Percentiles rank a stretch among this genome's conserved stretches.
Evolutionary conservation across 2,113 vertebrate species (phyloP).

Genomic region (Syngnathus floridae): DNA sequence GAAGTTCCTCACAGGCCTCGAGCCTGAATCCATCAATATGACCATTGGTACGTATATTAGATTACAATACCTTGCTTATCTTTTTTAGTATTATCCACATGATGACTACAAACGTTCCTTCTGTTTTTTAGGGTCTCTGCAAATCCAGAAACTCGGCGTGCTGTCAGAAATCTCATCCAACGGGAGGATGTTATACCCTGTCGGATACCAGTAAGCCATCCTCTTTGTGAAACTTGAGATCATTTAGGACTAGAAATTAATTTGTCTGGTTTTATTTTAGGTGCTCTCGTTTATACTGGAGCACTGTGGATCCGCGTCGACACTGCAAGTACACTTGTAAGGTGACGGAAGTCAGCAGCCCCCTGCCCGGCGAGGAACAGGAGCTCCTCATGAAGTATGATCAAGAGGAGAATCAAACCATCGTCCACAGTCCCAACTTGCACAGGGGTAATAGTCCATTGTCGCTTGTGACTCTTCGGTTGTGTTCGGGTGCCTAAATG

Average conservation of each 20-base stretch:
- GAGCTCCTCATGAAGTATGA: slow-evolving; percentile 55
- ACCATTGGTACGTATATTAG: slow-evolving; percentile 75
- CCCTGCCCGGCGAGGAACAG: slow-evolving; percentile 66
- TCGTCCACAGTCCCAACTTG: slow-evolving; percentile 75
- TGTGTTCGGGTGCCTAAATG: neutral
- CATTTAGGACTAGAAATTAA: neutral
- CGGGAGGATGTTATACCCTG: slow-evolving; percentile 80
- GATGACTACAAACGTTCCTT: neutral
- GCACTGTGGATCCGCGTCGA: slow-evolving; percentile 81
- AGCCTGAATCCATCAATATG: slow-evolving; percentile 82
- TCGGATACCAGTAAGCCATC: slow-evolving; percentile 84
- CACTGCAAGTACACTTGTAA: slow-evolving; percentile 84
- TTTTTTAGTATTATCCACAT: neutral
- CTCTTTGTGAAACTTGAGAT: neutral
- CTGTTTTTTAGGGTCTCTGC: slow-evolving; percentile 74
- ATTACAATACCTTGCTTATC: neutral
- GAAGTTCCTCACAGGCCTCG: slow-evolving; percentile 85
- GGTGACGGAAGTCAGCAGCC: slow-evolving; percentile 77
- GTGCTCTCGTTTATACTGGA: slow-evolving; percentile 88
- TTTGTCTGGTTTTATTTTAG: slow-evolving; percentile 43
- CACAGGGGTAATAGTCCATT: slow-evolving; percentile 53
- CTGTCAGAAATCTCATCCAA: slow-evolving; percentile 80
- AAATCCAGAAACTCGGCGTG: slow-evolving; percentile 80
- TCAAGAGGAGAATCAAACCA: slow-evolving; percentile 80
- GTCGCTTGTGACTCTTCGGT: neutral